Evolutionary conservation across 2,797 vertebrate genomes (phyloP).

Genomic region (Periophthalmus magnuspinnatus): DNA sequence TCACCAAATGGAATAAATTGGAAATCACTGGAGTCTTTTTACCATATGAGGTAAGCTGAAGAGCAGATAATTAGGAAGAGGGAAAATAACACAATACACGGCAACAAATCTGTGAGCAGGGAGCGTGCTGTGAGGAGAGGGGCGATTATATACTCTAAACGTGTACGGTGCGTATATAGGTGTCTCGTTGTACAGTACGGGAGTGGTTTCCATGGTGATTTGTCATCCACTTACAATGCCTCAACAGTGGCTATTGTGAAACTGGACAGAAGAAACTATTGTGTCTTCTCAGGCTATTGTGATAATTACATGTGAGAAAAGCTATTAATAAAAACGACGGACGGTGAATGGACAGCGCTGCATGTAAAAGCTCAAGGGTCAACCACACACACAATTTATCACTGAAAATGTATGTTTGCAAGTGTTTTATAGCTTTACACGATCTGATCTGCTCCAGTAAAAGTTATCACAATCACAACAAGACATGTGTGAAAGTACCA

Average conservation of each 20-base stretch:
- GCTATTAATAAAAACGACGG: constrained; percentile 1
- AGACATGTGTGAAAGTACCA: not conserved
- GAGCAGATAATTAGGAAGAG: constrained; percentile 49
- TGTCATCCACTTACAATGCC: not conserved
- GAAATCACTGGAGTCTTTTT: constrained; percentile 42
- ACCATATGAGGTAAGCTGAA: constrained; percentile 34
- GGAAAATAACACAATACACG: constrained; percentile 5
- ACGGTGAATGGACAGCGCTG: not conserved
- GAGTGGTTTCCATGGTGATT: constrained; percentile 5
- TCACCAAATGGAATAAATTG: constrained; percentile 43
- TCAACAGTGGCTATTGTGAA: constrained; percentile 6
- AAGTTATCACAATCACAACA: not conserved
- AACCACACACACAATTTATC: not conserved
- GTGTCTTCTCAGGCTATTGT: not conserved
- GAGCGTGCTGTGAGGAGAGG: constrained; percentile 9
- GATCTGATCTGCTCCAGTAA: not conserved
- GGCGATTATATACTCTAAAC: not conserved
- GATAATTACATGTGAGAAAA: not conserved
- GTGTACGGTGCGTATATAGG: not conserved
- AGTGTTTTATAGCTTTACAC: too few relatives aligned
- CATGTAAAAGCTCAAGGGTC: not conserved
- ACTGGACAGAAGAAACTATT: not conserved
- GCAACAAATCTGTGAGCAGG: not conserved
- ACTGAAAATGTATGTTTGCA: too few relatives aligned
- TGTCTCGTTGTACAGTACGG: constrained; percentile 9